phyloP scores from a whole-genome alignment of 2,113 vertebrate genomes.

The Apus apus region DNA sequence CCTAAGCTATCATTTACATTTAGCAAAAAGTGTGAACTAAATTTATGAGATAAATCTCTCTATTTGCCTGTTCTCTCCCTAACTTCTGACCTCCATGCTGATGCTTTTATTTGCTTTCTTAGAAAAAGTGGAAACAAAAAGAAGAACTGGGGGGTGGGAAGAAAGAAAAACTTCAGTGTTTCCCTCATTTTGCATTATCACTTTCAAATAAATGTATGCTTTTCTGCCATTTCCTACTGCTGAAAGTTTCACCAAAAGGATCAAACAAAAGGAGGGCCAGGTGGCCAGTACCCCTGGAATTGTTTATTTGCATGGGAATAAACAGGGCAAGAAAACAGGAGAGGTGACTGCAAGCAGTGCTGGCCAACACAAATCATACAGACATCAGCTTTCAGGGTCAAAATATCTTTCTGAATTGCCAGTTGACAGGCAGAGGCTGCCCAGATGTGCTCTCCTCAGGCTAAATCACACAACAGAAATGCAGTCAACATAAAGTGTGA shows the following conservation, averaged over 20 bases:
- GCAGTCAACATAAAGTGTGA: neutral
- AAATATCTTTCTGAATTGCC: neutral
- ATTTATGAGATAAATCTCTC: neutral
- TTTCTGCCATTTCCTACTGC: neutral
- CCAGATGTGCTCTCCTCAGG: neutral
- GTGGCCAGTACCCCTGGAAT: neutral
- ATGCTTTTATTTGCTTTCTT: neutral
- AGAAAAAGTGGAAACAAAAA: neutral
- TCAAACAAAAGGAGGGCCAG: neutral
- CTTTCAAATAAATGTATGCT: neutral
- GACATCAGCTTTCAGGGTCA: neutral
- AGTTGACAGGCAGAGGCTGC: neutral
- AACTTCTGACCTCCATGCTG: neutral
- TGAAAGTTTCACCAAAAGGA: neutral
- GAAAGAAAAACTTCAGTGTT: too few relatives aligned
- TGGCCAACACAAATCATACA: neutral
- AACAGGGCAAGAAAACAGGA: neutral
- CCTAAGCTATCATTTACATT: constrained; percentile 63
- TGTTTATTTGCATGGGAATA: neutral
- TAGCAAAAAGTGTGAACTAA: constrained; percentile 29
- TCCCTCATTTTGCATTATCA: neutral
- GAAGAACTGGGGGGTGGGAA: too few relatives aligned
- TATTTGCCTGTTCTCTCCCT: neutral
- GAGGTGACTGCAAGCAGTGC: neutral
- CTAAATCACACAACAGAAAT: neutral